Evolutionary conservation across 2,797 vertebrate species (phyloP).

Genomic region (Craterocephalus amniculus): DNA sequence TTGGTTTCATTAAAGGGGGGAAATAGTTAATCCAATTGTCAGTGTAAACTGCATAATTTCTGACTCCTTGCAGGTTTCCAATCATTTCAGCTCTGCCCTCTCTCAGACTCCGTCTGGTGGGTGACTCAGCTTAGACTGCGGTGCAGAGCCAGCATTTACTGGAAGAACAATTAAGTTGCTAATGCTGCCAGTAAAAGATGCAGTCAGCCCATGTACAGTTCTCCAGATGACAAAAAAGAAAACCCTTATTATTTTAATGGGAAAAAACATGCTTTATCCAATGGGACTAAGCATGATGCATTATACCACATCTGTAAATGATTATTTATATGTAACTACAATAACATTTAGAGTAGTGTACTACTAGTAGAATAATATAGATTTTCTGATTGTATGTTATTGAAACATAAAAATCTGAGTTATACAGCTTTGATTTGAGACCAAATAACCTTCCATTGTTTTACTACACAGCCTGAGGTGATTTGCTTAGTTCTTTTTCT

Average conservation of each 20-base stretch:
- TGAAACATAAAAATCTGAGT: background rate
- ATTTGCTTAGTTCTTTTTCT: background rate
- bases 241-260: background rate
- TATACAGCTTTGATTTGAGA: background rate
- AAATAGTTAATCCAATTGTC: background rate
- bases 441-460: background rate
- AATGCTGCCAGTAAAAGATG: conserved; percentile 19
- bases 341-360: no score
- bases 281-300: no score
- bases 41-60: background rate
- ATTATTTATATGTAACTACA: no score
- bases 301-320: no score
- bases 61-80: conserved; percentile 36
- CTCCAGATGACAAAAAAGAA: conserved; percentile 8
- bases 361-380: no score
- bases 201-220: background rate
- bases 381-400: no score
- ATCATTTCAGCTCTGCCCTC: conserved; percentile 24
- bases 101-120: conserved; percentile 35
- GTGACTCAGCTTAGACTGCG: conserved; percentile 51
- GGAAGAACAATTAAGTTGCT: conserved; percentile 28
- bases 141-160: conserved; percentile 45
- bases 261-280: background rate
- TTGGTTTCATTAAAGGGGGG: background rate
- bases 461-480: background rate